Conservation (phyloP, 1,140 invertebrate species). For the Micrasema longulum region DNA sequence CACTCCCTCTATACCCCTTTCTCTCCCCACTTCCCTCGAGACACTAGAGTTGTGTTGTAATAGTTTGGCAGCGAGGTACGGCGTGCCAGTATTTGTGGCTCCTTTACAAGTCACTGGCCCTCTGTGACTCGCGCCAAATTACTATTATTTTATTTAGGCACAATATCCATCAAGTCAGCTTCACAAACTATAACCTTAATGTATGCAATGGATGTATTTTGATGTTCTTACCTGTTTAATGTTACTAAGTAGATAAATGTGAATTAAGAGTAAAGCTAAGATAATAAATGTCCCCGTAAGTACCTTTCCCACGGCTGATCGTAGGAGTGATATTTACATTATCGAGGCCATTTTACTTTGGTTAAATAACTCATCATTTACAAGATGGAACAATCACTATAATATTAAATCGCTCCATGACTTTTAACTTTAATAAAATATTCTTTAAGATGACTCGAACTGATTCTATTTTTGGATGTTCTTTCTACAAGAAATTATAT, state of each 20-base stretch:
- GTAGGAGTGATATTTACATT: slow-evolving; percentile 47
- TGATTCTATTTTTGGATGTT: slow-evolving; percentile 53
- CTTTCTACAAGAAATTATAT: slow-evolving; percentile 46
- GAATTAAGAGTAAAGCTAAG: slow-evolving; percentile 23
- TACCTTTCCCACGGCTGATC: slow-evolving; percentile 51
- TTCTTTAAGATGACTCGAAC: slow-evolving; percentile 42
- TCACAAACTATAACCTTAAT: slow-evolving; percentile 48
- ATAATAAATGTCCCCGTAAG: slow-evolving; percentile 44
- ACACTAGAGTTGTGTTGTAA: slow-evolving; percentile 14
- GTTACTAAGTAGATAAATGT: slow-evolving; percentile 55
- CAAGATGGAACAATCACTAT: slow-evolving; percentile 38
- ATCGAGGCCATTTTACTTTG: slow-evolving; percentile 27
- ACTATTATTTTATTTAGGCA: slow-evolving; percentile 56
- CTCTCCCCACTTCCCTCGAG: slow-evolving; percentile 29
- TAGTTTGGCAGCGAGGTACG: slow-evolving; percentile 28
- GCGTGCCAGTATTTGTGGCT: slow-evolving; percentile 50
- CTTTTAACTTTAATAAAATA: slow-evolving; percentile 46
- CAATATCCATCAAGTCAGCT: slow-evolving; percentile 71
- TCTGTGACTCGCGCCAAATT: slow-evolving; percentile 19
- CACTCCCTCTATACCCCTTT: slow-evolving; percentile 12
- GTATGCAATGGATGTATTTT: slow-evolving; percentile 50
- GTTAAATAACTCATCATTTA: slow-evolving; percentile 26
- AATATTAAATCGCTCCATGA: slow-evolving; percentile 10
- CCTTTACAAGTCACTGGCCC: slow-evolving; percentile 51
- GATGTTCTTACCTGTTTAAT: slow-evolving; percentile 55